Evolutionary conservation across 2,113 vertebrate species (phyloP).

Genomic region (Peucedramus taeniatus): DNA sequence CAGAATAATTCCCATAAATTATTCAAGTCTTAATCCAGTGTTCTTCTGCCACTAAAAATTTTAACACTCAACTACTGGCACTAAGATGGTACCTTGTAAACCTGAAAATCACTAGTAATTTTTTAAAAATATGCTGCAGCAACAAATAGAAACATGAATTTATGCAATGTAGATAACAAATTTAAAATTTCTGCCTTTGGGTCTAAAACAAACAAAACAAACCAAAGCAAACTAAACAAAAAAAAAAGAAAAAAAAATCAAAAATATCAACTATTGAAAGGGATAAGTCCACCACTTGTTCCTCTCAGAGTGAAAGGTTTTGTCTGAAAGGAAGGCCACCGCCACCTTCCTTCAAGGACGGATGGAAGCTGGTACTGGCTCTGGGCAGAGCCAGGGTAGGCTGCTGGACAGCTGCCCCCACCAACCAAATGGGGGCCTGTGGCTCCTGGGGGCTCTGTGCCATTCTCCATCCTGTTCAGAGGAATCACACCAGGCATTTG

Average conservation of each 20-base stretch:
- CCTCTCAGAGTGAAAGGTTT: not conserved
- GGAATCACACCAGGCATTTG: not conserved
- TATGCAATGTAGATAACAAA: not conserved
- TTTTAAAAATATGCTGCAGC: not conserved
- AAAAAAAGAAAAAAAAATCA: not conserved
- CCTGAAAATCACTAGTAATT: not conserved
- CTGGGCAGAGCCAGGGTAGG: not conserved
- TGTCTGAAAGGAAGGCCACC: not conserved
- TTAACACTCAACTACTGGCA: not conserved
- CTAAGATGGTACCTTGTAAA: not conserved
- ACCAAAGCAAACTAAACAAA: not conserved
- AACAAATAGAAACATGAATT: not conserved
- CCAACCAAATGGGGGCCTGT: fast-evolving
- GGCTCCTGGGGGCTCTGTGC: not conserved
- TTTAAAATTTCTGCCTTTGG: not conserved
- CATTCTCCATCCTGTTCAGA: not conserved
- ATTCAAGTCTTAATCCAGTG: not conserved
- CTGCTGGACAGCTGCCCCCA: not conserved
- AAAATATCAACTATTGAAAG: fast-evolving
- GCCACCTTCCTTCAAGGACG: not conserved
- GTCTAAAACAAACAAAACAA: not conserved
- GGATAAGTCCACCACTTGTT: not conserved
- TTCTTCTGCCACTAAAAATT: not conserved
- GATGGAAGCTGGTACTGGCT: fast-evolving
- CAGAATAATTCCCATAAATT: not conserved